Conservation (phyloP, 2,888 invertebrate genomes). For the Halictus quadricinctus region DNA sequence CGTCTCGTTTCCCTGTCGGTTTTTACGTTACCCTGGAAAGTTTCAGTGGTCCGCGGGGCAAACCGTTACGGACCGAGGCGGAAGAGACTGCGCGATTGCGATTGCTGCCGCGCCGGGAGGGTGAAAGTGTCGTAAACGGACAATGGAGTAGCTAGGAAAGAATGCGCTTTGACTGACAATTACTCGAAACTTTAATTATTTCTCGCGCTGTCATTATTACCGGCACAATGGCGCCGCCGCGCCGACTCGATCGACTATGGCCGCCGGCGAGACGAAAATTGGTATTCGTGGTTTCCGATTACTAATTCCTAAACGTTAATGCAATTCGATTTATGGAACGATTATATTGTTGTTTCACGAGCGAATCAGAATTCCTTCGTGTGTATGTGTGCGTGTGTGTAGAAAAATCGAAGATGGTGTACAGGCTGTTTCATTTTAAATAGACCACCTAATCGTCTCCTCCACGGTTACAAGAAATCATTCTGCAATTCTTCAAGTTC, state of each 20-base stretch:
- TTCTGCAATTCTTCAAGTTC: too few species aligned
- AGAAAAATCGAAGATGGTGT: too few species aligned
- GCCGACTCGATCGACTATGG: background rate
- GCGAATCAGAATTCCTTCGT: too few species aligned
- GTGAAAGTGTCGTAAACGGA: slow-evolving; percentile 60
- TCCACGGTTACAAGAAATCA: too few species aligned
- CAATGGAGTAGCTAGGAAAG: slow-evolving; percentile 35
- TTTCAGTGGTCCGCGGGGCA: slow-evolving; percentile 7
- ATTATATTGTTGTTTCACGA: too few species aligned
- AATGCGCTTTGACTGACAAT: slow-evolving; percentile 25
- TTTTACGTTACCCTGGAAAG: slow-evolving; percentile 19
- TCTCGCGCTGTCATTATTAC: background rate
- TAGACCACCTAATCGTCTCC: too few species aligned
- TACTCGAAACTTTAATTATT: slow-evolving; percentile 13
- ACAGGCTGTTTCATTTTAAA: too few species aligned
- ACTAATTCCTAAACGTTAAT: background rate
- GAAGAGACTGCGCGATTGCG: slow-evolving; percentile 37
- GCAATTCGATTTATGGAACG: too few species aligned
- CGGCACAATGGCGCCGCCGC: background rate
- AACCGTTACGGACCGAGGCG: slow-evolving; percentile 28
- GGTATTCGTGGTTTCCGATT: background rate
- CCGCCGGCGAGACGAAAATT: background rate
- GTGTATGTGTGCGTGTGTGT: too few species aligned
- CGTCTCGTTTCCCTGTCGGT: background rate
- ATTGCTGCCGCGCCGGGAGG: slow-evolving; percentile 40